Conservation (phyloP, 2,113 vertebrate species). For the Parotia lawesii region DNA sequence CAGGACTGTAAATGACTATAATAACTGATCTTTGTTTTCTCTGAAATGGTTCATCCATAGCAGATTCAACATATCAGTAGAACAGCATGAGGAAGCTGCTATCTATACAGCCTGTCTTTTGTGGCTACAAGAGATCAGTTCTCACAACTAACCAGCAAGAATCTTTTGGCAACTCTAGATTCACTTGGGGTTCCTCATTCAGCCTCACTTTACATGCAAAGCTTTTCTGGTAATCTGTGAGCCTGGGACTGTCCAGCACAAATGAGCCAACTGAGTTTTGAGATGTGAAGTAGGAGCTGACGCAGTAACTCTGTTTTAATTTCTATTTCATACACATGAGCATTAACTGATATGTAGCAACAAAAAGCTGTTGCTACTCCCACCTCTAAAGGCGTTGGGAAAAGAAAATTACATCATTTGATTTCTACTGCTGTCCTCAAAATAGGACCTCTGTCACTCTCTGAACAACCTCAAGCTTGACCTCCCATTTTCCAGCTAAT, state of each 20-base stretch:
- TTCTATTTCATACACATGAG: not conserved
- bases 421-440: not conserved
- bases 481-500: not conserved
- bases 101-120: not conserved
- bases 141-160: not conserved
- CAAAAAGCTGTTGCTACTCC: rapidly evolving
- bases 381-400: not conserved
- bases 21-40: not conserved
- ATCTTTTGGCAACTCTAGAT: not conserved
- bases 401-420: not conserved
- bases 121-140: not conserved
- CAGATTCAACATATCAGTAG: not conserved
- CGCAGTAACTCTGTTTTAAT: not conserved
- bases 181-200: not conserved
- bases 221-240: not conserved
- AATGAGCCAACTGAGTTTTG: not conserved
- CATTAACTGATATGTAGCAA: not conserved
- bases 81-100: not conserved
- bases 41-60: not conserved
- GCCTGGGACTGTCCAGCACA: not conserved
- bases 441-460: not conserved
- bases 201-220: not conserved
- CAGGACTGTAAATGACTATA: not conserved
- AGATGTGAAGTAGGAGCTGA: not conserved
- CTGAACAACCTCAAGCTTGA: not conserved